Conservation (phyloP, 2,113 vertebrate species). For the Parus major region DNA sequence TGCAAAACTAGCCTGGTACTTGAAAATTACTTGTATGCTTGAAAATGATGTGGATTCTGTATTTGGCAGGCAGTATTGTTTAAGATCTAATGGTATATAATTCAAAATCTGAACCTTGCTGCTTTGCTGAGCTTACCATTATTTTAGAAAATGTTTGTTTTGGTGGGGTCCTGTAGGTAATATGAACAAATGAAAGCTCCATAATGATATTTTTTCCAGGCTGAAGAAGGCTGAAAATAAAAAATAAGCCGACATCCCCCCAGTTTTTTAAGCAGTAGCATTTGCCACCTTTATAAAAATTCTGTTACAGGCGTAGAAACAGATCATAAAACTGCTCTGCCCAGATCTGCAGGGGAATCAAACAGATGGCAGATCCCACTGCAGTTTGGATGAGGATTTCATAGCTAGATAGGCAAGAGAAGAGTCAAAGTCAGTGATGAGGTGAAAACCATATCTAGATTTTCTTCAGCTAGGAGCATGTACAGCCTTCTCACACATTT, state of each 20-base stretch:
- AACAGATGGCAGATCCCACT: conserved; percentile 34
- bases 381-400: conserved; percentile 28
- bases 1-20: not conserved
- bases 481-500: not conserved
- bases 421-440: conserved; percentile 3
- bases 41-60: not conserved
- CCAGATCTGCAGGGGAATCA: conserved; percentile 7
- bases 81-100: not conserved
- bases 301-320: not conserved
- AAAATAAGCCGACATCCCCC: not conserved
- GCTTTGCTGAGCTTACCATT: not conserved
- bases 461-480: not conserved
- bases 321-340: not conserved
- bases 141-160: not conserved
- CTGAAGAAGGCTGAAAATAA: not conserved
- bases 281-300: not conserved
- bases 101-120: not conserved
- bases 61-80: not conserved
- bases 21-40: conserved; percentile 10
- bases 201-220: not conserved
- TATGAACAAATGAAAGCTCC: not conserved
- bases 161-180: not conserved
- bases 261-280: not conserved
- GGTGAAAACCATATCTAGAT: not conserved
- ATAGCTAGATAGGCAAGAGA: not conserved